A percentile compares a stretch with the other conserved stretches of the same genome.
phyloP scores from a whole-genome alignment of 2,113 vertebrate genomes.

The Tichodroma muraria region DNA sequence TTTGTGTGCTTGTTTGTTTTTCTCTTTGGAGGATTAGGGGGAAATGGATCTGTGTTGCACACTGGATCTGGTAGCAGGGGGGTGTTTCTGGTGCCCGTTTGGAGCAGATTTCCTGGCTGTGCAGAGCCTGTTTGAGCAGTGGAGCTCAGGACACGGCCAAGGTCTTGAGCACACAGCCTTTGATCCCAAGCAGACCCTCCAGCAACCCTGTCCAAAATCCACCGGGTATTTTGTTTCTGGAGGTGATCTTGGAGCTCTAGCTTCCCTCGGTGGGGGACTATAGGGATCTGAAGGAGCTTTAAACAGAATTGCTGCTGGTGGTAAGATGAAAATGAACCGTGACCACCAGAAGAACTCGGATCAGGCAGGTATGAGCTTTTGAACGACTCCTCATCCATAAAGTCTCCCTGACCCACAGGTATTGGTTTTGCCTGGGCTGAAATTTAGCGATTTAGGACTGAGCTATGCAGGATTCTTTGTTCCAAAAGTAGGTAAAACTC shows the following conservation, averaged over 20 bases:
- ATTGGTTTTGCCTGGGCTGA: neutral
- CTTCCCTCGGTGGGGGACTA: neutral
- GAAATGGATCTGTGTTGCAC: neutral
- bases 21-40: neutral
- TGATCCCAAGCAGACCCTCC: neutral
- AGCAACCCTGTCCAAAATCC: neutral
- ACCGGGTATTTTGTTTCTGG: neutral
- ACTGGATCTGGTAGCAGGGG: neutral
- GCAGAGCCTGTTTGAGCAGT: neutral
- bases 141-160: neutral
- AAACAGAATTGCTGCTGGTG: neutral
- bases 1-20: slow-evolving; percentile 25
- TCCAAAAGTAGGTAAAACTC: neutral
- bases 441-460: fast-evolving
- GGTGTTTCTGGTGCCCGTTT: neutral
- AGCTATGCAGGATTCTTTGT: neutral
- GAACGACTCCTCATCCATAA: neutral
- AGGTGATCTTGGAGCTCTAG: neutral
- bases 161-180: neutral
- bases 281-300: neutral
- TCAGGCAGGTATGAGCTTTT: neutral
- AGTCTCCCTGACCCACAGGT: neutral
- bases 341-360: neutral
- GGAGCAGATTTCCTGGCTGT: neutral
- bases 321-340: fast-evolving